These are phyloP conservation scores for Carollia perspicillata DNA, from an alignment of 2,113 vertebrate species.

Conservation along the genomic window DNA sequence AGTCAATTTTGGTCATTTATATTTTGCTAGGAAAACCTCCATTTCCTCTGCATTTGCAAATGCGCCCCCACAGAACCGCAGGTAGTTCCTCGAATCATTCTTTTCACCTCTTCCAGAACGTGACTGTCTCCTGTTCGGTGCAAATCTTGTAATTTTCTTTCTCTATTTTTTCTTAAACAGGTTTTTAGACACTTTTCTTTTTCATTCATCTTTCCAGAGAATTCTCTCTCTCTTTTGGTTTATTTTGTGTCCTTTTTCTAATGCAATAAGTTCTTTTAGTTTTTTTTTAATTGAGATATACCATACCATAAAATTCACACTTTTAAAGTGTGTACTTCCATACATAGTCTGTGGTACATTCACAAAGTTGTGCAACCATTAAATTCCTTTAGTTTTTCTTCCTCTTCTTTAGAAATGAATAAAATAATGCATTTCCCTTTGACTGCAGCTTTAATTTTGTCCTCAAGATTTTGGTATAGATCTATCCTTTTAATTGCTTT, in stretches of 20 bases:
- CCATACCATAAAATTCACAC: background rate
- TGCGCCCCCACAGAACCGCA: background rate
- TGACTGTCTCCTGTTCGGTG: background rate
- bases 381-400: background rate
- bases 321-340: background rate
- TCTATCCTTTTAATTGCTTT: background rate
- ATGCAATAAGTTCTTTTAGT: background rate
- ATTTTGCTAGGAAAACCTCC: background rate
- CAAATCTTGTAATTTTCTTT: background rate
- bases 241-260: background rate
- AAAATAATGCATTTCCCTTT: background rate
- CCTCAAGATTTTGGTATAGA: background rate
- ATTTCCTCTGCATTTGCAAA: background rate
- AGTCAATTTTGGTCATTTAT: background rate
- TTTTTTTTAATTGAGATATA: background rate
- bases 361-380: background rate
- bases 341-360: background rate
- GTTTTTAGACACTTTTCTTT: constrained; percentile 25
- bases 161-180: constrained; percentile 17
- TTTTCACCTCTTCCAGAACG: background rate
- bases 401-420: background rate
- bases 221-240: background rate
- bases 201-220: background rate
- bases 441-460: background rate
- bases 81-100: background rate